Evolutionary conservation across 2,797 vertebrate genomes (phyloP).

Genomic region (Siniperca undulata): DNA sequence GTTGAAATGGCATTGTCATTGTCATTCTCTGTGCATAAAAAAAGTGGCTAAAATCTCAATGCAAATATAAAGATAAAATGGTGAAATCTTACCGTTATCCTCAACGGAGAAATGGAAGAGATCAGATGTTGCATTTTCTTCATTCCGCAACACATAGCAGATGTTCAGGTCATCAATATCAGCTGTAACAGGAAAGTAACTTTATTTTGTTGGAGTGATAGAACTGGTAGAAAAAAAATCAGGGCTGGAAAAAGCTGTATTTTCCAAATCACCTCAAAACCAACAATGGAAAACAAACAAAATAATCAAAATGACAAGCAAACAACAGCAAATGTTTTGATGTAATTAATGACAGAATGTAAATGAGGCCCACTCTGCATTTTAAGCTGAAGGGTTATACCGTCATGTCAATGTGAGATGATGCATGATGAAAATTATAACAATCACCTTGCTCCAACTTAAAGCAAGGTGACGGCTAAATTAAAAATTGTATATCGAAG

Average conservation of each 20-base stretch:
- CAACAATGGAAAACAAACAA: slow-evolving; percentile 6
- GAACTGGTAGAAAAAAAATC: background rate
- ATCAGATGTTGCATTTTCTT: slow-evolving; percentile 91
- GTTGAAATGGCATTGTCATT: slow-evolving; percentile 3
- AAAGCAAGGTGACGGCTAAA: slow-evolving; percentile 42
- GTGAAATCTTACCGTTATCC: slow-evolving; percentile 87
- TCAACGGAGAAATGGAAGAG: slow-evolving; percentile 91
- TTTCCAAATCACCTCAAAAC: slow-evolving; percentile 24
- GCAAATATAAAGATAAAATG: slow-evolving; percentile 8
- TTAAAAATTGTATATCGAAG: slow-evolving; percentile 23
- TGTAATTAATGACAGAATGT: slow-evolving; percentile 38
- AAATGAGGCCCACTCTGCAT: slow-evolving; percentile 37
- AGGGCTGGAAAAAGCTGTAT: background rate
- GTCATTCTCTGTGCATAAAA: background rate
- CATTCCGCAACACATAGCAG: slow-evolving; percentile 90
- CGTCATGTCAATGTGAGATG: slow-evolving; percentile 32
- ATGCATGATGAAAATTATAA: slow-evolving; percentile 44
- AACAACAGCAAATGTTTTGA: slow-evolving; percentile 36
- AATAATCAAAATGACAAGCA: slow-evolving; percentile 28
- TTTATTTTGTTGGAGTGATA: background rate
- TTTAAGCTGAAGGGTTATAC: slow-evolving; percentile 11
- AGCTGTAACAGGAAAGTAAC: slow-evolving; percentile 80
- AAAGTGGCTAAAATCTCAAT: background rate
- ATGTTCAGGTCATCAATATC: slow-evolving; percentile 94
- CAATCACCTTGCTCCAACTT: slow-evolving; percentile 10